Conservation (phyloP, 2,113 vertebrate species). For the Psittacula cyanocephala region DNA sequence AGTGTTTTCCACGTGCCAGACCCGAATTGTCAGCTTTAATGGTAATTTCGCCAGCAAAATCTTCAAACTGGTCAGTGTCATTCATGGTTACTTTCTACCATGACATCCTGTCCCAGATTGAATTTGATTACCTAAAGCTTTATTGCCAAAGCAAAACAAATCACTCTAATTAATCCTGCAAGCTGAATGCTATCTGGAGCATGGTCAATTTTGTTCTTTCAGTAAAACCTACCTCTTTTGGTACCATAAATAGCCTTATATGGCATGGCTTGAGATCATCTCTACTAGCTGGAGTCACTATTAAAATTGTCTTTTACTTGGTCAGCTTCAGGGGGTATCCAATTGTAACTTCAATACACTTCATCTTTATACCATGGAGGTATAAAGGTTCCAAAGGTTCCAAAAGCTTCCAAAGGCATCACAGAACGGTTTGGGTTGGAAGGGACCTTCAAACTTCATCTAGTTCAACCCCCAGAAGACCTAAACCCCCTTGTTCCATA, state of each 20-base stretch:
- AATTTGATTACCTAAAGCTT: slow-evolving; percentile 59
- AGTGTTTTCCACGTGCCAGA: not conserved
- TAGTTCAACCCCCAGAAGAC: not conserved
- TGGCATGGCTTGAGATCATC: not conserved
- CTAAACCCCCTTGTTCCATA: not conserved
- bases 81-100: slow-evolving; percentile 39
- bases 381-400: not conserved
- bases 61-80: not conserved
- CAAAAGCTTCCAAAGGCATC: not conserved
- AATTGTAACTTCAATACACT: not conserved
- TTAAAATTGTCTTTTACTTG: not conserved
- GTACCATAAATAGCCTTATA: not conserved
- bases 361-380: not conserved
- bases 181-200: slow-evolving; percentile 20
- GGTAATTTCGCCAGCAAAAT: slow-evolving; percentile 46
- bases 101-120: slow-evolving; percentile 44
- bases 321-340: not conserved
- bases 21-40: not conserved
- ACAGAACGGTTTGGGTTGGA: not conserved
- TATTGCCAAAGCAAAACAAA: slow-evolving; percentile 59
- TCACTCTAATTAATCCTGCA: slow-evolving; percentile 43
- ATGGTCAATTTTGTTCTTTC: not conserved
- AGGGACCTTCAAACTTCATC: not conserved
- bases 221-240: not conserved
- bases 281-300: not conserved